Base-by-base conservation (phyloP, 2,113 vertebrate species). In the Uria lomvia region DNA sequence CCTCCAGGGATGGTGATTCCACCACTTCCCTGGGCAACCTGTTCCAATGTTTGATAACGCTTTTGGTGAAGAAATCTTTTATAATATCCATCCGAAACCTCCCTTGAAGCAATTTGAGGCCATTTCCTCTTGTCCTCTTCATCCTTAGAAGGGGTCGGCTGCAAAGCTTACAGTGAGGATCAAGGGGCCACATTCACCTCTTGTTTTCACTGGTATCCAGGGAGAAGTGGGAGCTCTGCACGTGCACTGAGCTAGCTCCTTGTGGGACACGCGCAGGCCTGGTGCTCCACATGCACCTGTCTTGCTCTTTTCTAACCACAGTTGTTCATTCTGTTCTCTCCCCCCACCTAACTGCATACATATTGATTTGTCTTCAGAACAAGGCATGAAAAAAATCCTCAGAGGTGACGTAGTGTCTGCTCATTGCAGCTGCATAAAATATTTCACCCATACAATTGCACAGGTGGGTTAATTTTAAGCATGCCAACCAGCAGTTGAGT, bases 341-440 rank as follows among this genome's bases (percentile, higher is more conserved):
- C 30, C 38, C 12, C 2, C 9, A 42, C 7, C 40, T 13, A 68
- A 74, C 42, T 81, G 75, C 76, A 59, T 43, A 50, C 45, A 21
- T 79, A 92, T 68, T 16, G 77, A 96, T 95, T 67, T 79, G 68
- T 36, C 87, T 96, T 96, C 90, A 80, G 92, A 95, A 86, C 30
- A 62, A 80, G 52, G 68, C 86, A 38, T 73, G 86, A 62, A 85
- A 42, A 71, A 80, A 53, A 56, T 26, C 60, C 23, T 30, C 30
- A 9, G 72, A 81, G 40, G 45, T 56, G 70, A 91, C 96, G 72
- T n/a, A 27, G 36, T 40, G 65, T 38, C 90, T 95, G 52, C 90
- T 88, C 26, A 30, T 88, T 86, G 86, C 73, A 74, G 73, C 79
- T 90, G 43, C 50, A 76, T 43, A 1, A 38, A 92, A 49, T 10